phyloP scores from a whole-genome alignment of 2,797 vertebrate genomes.

The Thamnophis elegans region DNA sequence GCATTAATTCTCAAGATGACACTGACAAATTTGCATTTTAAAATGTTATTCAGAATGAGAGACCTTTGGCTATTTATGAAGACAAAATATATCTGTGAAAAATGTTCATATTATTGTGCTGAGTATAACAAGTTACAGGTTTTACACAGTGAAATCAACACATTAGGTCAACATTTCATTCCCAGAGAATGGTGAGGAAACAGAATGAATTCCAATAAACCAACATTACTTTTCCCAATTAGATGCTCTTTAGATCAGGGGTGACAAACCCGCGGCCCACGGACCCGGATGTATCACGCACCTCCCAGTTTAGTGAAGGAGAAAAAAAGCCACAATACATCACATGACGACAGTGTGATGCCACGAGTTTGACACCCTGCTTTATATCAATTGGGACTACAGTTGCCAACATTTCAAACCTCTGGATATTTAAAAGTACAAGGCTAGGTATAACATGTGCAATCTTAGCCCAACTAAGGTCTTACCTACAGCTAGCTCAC shows the following conservation, averaged over 20 bases:
- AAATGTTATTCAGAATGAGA: slow-evolving; percentile 13
- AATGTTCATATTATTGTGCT: slow-evolving; percentile 18
- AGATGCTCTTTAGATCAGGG: background rate
- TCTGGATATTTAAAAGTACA: background rate
- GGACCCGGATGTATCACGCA: too few relatives aligned
- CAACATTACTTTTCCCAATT: background rate
- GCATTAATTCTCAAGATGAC: slow-evolving; percentile 4
- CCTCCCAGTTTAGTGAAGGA: too few relatives aligned
- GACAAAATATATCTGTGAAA: slow-evolving; percentile 16
- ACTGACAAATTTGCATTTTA: slow-evolving; percentile 16
- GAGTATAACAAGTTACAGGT: slow-evolving; percentile 7
- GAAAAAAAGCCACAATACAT: too few relatives aligned
- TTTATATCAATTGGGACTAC: background rate
- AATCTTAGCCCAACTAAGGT: background rate
- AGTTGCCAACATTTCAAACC: background rate
- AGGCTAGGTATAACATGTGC: background rate
- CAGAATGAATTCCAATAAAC: background rate
- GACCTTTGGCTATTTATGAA: slow-evolving; percentile 25
- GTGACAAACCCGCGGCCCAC: accelerated
- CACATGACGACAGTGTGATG: too few relatives aligned
- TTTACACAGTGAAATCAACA: background rate
- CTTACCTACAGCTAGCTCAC: background rate
- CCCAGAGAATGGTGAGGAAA: background rate
- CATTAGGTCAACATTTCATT: background rate
- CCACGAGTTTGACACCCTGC: too few relatives aligned